These are phyloP conservation scores for Agrochola macilenta DNA, from an alignment of 2,888 invertebrate genomes.

Conservation along the genomic window DNA sequence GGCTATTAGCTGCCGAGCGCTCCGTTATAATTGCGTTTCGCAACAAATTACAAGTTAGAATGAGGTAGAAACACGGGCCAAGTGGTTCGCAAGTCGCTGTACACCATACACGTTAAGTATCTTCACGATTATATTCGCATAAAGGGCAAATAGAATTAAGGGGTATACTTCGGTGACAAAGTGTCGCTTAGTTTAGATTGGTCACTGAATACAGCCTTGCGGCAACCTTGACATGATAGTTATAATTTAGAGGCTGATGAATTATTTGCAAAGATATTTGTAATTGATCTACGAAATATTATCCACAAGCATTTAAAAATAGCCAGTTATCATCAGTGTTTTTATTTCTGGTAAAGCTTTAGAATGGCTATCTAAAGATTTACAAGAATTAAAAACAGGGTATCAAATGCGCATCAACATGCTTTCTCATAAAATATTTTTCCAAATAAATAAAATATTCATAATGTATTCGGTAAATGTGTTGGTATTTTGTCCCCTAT, in stretches of 20 bases:
- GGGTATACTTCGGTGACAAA: constrained; percentile 18
- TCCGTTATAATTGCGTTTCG: constrained; percentile 84
- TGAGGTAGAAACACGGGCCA: constrained; percentile 74
- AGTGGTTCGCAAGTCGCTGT: constrained; percentile 74
- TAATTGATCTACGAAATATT: background rate
- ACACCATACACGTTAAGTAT: constrained; percentile 59
- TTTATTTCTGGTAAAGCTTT: too few species aligned
- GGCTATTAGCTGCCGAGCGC: constrained; percentile 80
- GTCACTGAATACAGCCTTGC: constrained; percentile 2
- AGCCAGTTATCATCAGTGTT: too few species aligned
- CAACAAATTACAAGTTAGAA: constrained; percentile 87
- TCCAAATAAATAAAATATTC: constrained; percentile 52
- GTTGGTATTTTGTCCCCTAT: constrained; percentile 61
- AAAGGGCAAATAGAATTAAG: constrained; percentile 32
- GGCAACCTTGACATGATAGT: background rate
- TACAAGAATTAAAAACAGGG: background rate
- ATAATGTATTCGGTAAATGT: constrained; percentile 56
- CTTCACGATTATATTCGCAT: constrained; percentile 53
- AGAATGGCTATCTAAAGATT: too few species aligned
- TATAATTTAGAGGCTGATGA: background rate
- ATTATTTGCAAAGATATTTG: background rate
- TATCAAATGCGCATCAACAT: constrained; percentile 33
- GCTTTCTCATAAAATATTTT: constrained; percentile 2
- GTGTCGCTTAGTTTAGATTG: background rate
- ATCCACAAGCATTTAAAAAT: background rate